Conservation (phyloP, 2,113 vertebrate species). For the Anolis sagrei region DNA sequence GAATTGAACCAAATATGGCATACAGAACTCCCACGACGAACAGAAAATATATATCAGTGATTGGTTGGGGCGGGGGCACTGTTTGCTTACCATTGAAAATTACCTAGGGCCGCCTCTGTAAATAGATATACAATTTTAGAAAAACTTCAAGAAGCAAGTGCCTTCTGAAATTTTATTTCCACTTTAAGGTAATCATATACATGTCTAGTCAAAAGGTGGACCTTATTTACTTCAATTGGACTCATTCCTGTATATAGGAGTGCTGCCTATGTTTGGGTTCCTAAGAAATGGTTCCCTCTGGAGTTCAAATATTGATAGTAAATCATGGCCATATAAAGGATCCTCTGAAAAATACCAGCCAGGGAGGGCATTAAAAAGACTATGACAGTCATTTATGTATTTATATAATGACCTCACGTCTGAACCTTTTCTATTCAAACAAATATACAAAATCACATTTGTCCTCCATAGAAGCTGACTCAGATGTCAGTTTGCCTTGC, state of each 20-base stretch:
- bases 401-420: neutral
- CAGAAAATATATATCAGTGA: too few relatives aligned
- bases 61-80: too few relatives aligned
- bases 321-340: conserved; percentile 12
- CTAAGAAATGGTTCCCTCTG: neutral
- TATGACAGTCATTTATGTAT: conserved; percentile 16
- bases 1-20: too few relatives aligned
- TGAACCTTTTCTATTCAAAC: conserved; percentile 32
- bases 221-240: neutral
- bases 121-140: too few relatives aligned
- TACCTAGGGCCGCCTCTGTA: too few relatives aligned
- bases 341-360: neutral
- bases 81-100: too few relatives aligned
- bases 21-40: too few relatives aligned
- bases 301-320: neutral
- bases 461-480: conserved; percentile 40
- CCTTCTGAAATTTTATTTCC: neutral
- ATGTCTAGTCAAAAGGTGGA: neutral
- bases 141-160: too few relatives aligned
- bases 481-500: conserved; percentile 46
- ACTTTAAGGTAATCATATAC: neutral
- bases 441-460: conserved; percentile 26
- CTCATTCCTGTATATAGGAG: neutral
- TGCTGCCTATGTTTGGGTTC: neutral
- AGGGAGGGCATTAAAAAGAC: neutral